Evolutionary conservation across 2,888 invertebrate species (phyloP), one percentile per base, ranked within the genome.

Genomic region (Lasioglossum leucozonium): DNA sequence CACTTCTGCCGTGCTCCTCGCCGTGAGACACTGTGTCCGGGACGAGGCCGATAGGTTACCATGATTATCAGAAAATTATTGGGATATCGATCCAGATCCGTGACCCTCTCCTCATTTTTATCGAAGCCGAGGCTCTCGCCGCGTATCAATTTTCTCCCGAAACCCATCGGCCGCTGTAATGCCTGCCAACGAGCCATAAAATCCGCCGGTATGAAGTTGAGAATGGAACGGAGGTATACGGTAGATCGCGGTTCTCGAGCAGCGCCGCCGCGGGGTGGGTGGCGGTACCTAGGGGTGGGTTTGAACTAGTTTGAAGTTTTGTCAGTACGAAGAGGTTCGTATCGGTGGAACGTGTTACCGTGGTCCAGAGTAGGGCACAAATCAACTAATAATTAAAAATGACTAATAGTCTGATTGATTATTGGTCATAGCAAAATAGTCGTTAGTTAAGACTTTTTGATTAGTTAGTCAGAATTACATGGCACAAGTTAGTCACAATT

Each of bases 1-100:
- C 34, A 34, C 65, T 26, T 11, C n/a, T n/a, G 34, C 65, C 62
- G 58, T 58, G 4, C 30, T 22, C 40, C 40, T 67, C 67, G 65
- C 65, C 22, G 65, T 10, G 51, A 51, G 37, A n/a, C 76, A 37
- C 77, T 75, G 75, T 34, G 62, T 74, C 58, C 55, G 44, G 73
- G 30, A 72, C 47, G 58, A 84, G 85, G 55, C 87, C 87, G 90
- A 87, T 87, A 88, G 89, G 89, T 89, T 88, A 88, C 83, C 89
- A 86, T 91, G 92, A 91, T 91, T 90, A 90, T 76, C 86, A 81
- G 85, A 87, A 90, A 92, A 88, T 91, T 91, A 92, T 92, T 89
- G 86, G 90, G 84, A 88, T 90, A 91, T 91, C 92, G 91, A 92
- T 91, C 87, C 86, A 84, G 85, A 81, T 82, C 79, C 78, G 72